These are phyloP conservation scores for Globodera rostochiensis DNA, from an alignment of 1,140 invertebrate species.

Conservation along the genomic window DNA sequence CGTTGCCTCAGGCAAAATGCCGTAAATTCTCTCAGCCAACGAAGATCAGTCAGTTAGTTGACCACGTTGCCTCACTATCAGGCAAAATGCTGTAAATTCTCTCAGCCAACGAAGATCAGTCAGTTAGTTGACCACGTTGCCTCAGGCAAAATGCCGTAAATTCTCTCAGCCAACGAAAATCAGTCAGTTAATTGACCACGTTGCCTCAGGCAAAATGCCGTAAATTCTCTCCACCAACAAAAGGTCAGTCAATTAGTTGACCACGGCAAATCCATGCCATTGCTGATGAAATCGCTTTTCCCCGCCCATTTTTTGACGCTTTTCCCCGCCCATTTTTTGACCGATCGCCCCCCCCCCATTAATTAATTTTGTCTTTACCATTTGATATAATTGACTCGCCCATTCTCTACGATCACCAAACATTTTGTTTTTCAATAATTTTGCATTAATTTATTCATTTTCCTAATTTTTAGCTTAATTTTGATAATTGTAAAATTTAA, in stretches of 20 bases:
- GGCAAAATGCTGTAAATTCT: neutral
- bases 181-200: too few species aligned
- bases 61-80: neutral
- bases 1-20: too few species aligned
- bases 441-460: neutral
- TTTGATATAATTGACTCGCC: neutral
- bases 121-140: neutral
- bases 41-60: too few species aligned
- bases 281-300: too few species aligned
- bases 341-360: neutral
- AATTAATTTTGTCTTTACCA: neutral
- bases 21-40: too few species aligned
- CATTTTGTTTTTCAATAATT: neutral
- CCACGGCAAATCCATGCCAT: too few species aligned
- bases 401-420: neutral
- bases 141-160: too few species aligned
- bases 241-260: neutral
- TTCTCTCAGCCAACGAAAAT: too few species aligned
- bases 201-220: neutral
- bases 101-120: neutral
- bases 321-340: neutral
- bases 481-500: neutral
- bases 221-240: neutral
- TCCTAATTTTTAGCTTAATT: neutral
- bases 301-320: neutral